These are phyloP conservation scores for Cataglyphis livida DNA, from an alignment of 2,888 invertebrate genomes.

Conservation along the genomic window DNA sequence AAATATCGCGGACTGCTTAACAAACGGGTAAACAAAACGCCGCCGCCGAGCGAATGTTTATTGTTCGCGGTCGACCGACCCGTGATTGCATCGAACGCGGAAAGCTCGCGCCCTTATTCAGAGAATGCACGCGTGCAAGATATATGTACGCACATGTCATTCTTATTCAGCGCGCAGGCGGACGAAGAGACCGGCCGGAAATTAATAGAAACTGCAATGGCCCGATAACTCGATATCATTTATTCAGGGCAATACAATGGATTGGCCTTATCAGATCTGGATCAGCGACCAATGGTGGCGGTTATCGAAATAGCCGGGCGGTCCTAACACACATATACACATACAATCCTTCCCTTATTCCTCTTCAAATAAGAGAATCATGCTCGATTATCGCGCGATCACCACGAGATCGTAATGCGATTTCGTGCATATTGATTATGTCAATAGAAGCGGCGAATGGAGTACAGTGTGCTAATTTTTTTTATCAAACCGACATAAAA, in stretches of 20 bases:
- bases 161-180: conserved; percentile 15
- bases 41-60: conserved; percentile 23
- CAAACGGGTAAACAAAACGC: conserved; percentile 16
- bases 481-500: neutral
- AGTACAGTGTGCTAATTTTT: neutral
- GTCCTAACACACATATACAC: neutral
- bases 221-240: conserved; percentile 52
- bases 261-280: conserved; percentile 18
- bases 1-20: conserved; percentile 15
- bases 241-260: conserved; percentile 45
- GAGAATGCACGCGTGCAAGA: conserved; percentile 5
- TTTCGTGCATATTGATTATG: neutral
- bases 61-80: conserved; percentile 15
- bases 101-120: neutral
- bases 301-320: conserved; percentile 24
- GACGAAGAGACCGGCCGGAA: conserved; percentile 48
- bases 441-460: neutral
- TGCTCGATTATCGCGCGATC: neutral
- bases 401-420: neutral
- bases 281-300: neutral
- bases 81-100: conserved; percentile 10
- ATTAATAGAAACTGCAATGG: conserved; percentile 58
- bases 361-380: conserved; percentile 19
- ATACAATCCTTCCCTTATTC: conserved; percentile 4
- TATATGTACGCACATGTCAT: conserved; percentile 15